Evolutionary conservation across 1,140 invertebrate species (phyloP).

Genomic region (Dinoponera quadriceps): DNA sequence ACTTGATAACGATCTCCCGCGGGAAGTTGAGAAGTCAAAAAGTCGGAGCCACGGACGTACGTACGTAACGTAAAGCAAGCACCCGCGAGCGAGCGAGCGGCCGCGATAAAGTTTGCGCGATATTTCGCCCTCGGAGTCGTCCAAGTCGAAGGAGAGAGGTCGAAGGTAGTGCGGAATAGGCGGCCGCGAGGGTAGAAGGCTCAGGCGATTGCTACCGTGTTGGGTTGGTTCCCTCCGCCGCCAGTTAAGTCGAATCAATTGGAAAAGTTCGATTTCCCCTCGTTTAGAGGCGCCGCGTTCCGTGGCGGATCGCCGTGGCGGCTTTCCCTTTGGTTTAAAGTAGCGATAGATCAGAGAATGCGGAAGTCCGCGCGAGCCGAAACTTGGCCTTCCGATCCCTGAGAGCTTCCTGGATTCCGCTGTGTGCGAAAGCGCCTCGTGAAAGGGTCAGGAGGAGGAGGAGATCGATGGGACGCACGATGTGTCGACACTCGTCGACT

Average conservation of each 20-base stretch:
- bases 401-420: constrained; percentile 44
- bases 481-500: too few relatives aligned
- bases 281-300: constrained; percentile 72
- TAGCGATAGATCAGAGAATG: constrained; percentile 74
- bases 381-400: constrained; percentile 64
- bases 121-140: constrained; percentile 54
- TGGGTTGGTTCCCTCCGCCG: constrained; percentile 59
- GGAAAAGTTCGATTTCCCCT: constrained; percentile 77
- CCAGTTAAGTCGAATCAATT: constrained; percentile 77
- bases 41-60: not conserved
- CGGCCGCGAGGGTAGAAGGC: constrained; percentile 30
- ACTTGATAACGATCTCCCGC: constrained; percentile 58
- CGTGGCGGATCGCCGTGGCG: constrained; percentile 59
- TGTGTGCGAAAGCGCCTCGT: too few relatives aligned
- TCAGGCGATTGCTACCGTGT: constrained; percentile 57
- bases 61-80: constrained; percentile 10
- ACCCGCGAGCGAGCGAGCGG: not conserved
- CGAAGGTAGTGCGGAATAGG: constrained; percentile 36
- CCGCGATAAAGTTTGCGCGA: constrained; percentile 61
- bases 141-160: constrained; percentile 30
- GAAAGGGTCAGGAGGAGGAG: too few relatives aligned
- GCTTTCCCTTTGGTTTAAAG: constrained; percentile 71
- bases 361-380: constrained; percentile 64
- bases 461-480: constrained; percentile 48
- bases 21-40: constrained; percentile 52